Evolutionary conservation across 2,113 vertebrate genomes (phyloP), one percentile per base, ranked within the genome.

Genomic region (Oplegnathus fasciatus): DNA sequence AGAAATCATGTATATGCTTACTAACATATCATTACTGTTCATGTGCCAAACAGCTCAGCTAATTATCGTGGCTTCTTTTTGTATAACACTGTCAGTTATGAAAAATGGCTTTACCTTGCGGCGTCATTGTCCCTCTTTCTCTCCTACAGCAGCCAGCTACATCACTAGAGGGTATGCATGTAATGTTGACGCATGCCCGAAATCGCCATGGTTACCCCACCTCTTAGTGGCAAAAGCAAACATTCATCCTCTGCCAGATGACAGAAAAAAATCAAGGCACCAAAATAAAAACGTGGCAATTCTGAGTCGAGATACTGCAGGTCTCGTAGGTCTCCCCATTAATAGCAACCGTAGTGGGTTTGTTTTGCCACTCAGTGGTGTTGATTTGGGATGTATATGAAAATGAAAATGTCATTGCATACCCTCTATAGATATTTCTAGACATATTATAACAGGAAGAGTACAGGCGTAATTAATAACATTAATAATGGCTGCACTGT

Each of bases 11-110:
- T 10, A 13, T 65, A 42, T 67, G 40, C 55, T 44, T 78, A 67
- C 17, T 10, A 24, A 89, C 86, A 82, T 91, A 87, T 90, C 91
- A 87, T 85, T 9, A 81, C 61, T 57, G 55, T 64, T 64, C 70
- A 58, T 88, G 92, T 94, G 93, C 93, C 93, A 94, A 93, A 91
- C 75, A 79, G 68, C 77, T 78, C 54, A 84, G 65, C 69, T 77
- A 50, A 75, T 57, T 42, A 55, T 65, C 60, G 55, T 74, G 67
- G 82, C 40, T 86, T 86, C 42, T 69, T 70, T 75, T 79, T 80
- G 18, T 42, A 46, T 42, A 54, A 67, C 18, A 18, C n/a, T 50
- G 9, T 30, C 26, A 30, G 14, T 73, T 40, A 18, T n/a, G 22
- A 28, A 61, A 10, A 50, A 71, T 44, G 75, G 65, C 58, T 80